These are phyloP conservation scores for Patiria pectinifera DNA, from an alignment of 53 echinoderm and acorn worm species.

Conservation along the genomic window DNA sequence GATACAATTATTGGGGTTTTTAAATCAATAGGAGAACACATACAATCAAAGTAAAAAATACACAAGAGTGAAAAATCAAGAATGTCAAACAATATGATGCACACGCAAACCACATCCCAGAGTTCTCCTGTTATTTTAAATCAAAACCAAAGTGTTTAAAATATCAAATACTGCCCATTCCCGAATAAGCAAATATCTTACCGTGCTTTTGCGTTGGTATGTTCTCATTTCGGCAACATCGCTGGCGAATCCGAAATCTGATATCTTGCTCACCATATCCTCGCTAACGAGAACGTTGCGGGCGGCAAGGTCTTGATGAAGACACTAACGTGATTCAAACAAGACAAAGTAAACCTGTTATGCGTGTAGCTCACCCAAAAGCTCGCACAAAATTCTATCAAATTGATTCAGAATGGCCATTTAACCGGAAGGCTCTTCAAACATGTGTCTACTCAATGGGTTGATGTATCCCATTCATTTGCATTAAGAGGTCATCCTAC, in stretches of 20 bases:
- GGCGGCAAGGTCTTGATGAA: neutral
- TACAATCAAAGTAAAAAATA: too few species aligned
- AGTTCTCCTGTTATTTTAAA: too few species aligned
- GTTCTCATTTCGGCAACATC: constrained; percentile 15
- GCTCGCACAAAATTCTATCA: neutral
- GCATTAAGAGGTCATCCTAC: too few species aligned
- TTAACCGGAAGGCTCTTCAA: too few species aligned
- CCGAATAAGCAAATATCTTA: neutral
- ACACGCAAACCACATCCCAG: too few species aligned
- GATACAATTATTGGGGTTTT: too few species aligned
- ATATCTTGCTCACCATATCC: neutral
- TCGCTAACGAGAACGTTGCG: neutral
- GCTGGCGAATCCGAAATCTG: constrained; percentile 29
- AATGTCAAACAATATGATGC: too few species aligned
- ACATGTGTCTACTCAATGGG: too few species aligned
- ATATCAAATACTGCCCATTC: neutral
- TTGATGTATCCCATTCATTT: too few species aligned
- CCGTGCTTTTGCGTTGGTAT: neutral
- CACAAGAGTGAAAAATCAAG: too few species aligned
- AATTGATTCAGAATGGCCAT: neutral
- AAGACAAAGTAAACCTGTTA: neutral
- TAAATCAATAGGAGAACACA: too few species aligned
- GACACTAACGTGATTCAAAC: neutral
- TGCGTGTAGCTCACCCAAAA: neutral
- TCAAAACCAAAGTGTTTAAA: neutral